These are phyloP conservation scores for Dasypogon diadema DNA, from an alignment of 2,888 invertebrate genomes.

Conservation along the genomic window DNA sequence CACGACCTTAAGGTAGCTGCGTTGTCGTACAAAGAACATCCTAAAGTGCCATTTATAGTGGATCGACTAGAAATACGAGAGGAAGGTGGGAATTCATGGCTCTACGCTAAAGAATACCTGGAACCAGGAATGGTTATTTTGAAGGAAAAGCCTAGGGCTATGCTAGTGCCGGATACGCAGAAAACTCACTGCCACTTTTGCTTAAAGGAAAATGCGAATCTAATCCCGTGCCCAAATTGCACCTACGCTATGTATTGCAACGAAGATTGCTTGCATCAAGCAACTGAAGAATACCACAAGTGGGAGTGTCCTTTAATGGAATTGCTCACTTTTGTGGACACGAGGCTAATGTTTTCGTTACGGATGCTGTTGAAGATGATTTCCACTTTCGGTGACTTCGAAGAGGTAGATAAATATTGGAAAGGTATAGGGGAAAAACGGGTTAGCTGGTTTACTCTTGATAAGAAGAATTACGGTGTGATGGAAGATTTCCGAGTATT, in stretches of 20 bases:
- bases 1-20: slow-evolving; percentile 57
- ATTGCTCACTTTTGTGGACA: not conserved
- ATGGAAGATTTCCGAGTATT: too few relatives aligned
- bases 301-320: not conserved
- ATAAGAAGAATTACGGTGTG: too few relatives aligned
- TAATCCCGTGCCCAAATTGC: not conserved
- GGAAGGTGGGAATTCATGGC: slow-evolving; percentile 75
- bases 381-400: slow-evolving; percentile 64
- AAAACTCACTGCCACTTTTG: not conserved
- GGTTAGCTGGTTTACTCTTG: slow-evolving; percentile 65
- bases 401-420: slow-evolving; percentile 65
- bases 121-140: slow-evolving; percentile 81
- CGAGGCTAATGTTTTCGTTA: not conserved
- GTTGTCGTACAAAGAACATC: slow-evolving; percentile 64
- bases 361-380: not conserved
- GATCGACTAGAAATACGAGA: slow-evolving; percentile 72
- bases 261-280: not conserved
- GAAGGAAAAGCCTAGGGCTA: slow-evolving; percentile 72
- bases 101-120: slow-evolving; percentile 77
- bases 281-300: not conserved
- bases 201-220: not conserved
- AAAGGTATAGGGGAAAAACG: slow-evolving; percentile 64
- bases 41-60: slow-evolving; percentile 74
- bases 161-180: too few relatives aligned
- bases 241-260: not conserved